Percentiles rank a stretch among this genome's conserved stretches.
Conservation (phyloP, 2,797 vertebrate species). For the Perodicticus potto region DNA sequence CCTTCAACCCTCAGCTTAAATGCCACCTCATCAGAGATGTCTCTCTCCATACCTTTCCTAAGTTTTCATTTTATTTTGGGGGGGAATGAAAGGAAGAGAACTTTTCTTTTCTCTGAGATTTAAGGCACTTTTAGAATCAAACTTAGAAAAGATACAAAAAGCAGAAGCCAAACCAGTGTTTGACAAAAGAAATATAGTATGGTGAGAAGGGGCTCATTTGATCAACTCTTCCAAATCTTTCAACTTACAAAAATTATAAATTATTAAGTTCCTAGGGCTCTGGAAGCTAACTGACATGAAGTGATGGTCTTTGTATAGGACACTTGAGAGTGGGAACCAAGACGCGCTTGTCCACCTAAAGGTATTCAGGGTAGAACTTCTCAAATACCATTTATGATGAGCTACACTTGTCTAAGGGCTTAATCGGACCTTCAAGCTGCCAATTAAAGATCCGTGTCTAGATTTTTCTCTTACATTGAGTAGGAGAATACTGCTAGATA, state of each 20-base stretch:
- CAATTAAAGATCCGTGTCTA: not conserved
- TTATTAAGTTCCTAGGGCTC: not conserved
- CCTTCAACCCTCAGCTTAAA: not conserved
- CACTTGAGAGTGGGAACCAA: not conserved
- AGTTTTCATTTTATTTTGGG: not conserved
- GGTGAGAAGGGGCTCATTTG: not conserved
- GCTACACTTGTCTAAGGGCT: not conserved
- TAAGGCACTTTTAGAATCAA: not conserved
- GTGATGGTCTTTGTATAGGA: not conserved
- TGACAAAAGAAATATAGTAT: not conserved
- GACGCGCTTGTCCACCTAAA: not conserved
- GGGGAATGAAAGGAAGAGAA: not conserved
- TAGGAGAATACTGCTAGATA: not conserved
- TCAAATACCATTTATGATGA: not conserved
- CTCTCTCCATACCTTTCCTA: not conserved
- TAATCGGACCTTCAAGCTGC: not conserved
- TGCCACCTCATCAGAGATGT: not conserved
- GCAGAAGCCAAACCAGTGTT: not conserved
- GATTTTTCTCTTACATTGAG: not conserved
- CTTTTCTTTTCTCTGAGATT: not conserved
- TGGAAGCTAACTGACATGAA: not conserved
- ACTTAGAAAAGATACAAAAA: not conserved
- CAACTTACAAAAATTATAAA: not conserved
- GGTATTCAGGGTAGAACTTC: not conserved
- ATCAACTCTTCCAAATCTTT: not conserved